Percentiles rank a stretch among this genome's conserved stretches.
These are phyloP conservation scores for Lycopodina hypogea DNA, from an alignment of 37 sponge, comb jelly and placozoan species.

Conservation along the genomic window DNA sequence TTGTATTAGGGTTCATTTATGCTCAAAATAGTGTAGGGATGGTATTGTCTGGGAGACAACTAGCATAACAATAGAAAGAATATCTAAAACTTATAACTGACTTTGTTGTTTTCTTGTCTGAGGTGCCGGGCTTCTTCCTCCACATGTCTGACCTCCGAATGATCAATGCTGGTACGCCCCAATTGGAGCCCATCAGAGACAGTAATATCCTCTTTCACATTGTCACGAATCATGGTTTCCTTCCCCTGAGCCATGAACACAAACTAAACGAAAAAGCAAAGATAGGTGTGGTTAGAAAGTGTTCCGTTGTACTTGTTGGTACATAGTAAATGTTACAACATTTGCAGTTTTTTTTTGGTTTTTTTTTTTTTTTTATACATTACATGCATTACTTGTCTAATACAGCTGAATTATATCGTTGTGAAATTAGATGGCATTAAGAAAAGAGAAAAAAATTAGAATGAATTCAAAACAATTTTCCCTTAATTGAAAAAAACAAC, in stretches of 20 bases:
- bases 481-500: not conserved
- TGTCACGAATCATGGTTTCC: constrained; percentile 46
- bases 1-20: not conserved
- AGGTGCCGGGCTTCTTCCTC: constrained; percentile 34
- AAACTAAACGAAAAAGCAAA: constrained; percentile 16
- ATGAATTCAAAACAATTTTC: not conserved
- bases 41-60: not conserved
- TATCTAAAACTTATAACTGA: not conserved
- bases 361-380: too few relatives aligned
- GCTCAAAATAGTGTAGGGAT: not conserved
- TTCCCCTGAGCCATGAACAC: constrained; percentile 50
- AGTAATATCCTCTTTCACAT: constrained; percentile 28
- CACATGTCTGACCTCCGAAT: not conserved
- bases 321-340: not conserved
- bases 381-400: too few relatives aligned
- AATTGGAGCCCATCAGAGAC: constrained; percentile 48
- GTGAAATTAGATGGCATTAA: too few relatives aligned
- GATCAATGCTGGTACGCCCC: constrained; percentile 21
- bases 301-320: not conserved
- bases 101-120: not conserved
- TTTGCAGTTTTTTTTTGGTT: too few relatives aligned
- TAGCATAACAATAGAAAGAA: too few relatives aligned
- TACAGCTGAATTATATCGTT: too few relatives aligned
- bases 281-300: not conserved
- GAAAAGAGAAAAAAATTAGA: not conserved